phyloP scores from a whole-genome alignment of 2,888 invertebrate species.

The Diarsia brunnea region DNA sequence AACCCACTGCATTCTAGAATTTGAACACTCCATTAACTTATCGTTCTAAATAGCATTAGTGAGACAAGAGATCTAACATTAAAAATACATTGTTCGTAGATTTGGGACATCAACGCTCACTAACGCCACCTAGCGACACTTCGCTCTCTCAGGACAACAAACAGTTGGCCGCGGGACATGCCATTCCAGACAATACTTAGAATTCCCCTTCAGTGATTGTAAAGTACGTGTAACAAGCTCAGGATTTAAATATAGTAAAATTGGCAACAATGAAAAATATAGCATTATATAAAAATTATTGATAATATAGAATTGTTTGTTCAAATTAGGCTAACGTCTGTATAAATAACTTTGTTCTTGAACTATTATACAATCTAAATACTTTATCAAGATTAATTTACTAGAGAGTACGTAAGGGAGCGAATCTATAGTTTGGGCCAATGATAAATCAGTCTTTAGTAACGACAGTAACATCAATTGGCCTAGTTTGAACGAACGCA shows the following conservation, averaged over 20 bases:
- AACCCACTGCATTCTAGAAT: conserved; percentile 48
- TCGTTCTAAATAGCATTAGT: conserved; percentile 47
- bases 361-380: conserved; percentile 19
- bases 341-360: conserved; percentile 52
- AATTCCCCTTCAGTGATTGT: conserved; percentile 50
- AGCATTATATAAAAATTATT: conserved; percentile 71
- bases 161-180: conserved; percentile 51
- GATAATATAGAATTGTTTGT: conserved; percentile 58
- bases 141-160: conserved; percentile 37
- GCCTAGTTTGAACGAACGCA: conserved; percentile 62
- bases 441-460: conserved; percentile 47
- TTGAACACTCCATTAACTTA: conserved; percentile 38
- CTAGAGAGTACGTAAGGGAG: conserved; percentile 17
- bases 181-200: conserved; percentile 30
- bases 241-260: conserved; percentile 74
- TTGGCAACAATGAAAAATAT: conserved; percentile 88
- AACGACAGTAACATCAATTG: conserved; percentile 14
- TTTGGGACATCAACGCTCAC: conserved; percentile 33
- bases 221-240: conserved; percentile 71
- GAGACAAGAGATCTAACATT: conserved; percentile 28
- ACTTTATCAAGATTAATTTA: conserved; percentile 32
- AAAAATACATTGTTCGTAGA: conserved; percentile 13
- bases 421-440: conserved; percentile 36
- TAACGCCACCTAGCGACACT: conserved; percentile 48
- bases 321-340: conserved; percentile 64